Evolutionary conservation across 2,113 vertebrate species (phyloP).

Genomic region (Podarcis cretensis): DNA sequence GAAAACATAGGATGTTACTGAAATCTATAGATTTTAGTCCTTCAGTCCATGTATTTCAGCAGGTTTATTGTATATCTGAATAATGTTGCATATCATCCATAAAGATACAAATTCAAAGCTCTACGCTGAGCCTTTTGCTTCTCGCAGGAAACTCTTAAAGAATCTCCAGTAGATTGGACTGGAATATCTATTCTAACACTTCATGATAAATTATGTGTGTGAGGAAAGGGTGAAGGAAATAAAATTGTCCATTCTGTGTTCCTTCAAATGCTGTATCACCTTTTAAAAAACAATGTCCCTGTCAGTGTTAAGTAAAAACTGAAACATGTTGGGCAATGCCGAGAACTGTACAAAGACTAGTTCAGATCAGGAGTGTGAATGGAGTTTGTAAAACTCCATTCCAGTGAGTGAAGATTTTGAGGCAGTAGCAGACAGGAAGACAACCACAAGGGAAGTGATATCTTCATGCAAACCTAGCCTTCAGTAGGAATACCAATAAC

Average conservation of each 20-base stretch:
- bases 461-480: constrained; percentile 30
- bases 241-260: not conserved
- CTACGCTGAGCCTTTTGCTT: not conserved
- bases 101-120: not conserved
- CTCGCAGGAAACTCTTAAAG: not conserved
- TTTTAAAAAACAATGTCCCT: not conserved
- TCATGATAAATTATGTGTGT: not conserved
- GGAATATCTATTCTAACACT: not conserved
- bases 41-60: no score
- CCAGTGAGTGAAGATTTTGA: constrained; percentile 21
- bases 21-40: no score
- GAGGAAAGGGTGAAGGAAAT: not conserved
- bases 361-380: not conserved
- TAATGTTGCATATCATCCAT: no score
- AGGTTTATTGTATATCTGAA: no score
- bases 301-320: not conserved
- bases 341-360: not conserved
- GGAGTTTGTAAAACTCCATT: constrained; percentile 1
- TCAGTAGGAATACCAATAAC: constrained; percentile 47
- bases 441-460: constrained; percentile 31
- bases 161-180: not conserved
- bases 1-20: not conserved
- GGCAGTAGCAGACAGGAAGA: not conserved
- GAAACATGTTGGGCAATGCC: not conserved
- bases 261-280: not conserved